Base-by-base conservation (phyloP, 2,113 vertebrate genomes). In the Epinephelus lanceolatus region DNA sequence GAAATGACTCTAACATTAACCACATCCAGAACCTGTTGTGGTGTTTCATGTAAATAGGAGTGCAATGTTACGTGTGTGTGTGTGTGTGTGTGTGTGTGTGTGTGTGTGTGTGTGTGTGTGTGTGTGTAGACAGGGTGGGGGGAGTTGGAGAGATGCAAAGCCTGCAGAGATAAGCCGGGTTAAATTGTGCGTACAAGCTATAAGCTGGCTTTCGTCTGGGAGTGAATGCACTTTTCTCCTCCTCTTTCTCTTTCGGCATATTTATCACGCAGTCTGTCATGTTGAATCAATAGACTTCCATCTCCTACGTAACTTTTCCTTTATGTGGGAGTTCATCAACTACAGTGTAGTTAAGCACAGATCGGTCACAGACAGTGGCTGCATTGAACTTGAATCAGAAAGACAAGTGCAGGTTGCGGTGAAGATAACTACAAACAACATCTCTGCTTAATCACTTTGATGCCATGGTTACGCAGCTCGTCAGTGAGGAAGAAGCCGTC, bases 161-260 rank as follows among this genome's bases (percentile, higher is more conserved):
- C 79, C 65, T 57, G 75, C 78, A 55, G 73, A 86, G 80, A 81
- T 92, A 83, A 89, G 56, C 47, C 6, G 69, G 77, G 88, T 89
- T 88, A 86, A 90, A 91, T 84, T 91, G 80, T 88, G 86, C 66
- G 19, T 84, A 77, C 78, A 77, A 70, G 82, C 68, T 84, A 47
- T 92, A 87, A 86, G 73, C 86, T 71, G 69, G 60, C 80, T 85
- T 86, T 84, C 12, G 65, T 87, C 70, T 80, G 53, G 37, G 76
- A 90, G 67, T 42, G 19, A 82, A 81, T 75, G 56, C 80, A 78
- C 78, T 83, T 79, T 84, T 63, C 82, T 75, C 72, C 73, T 78
- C 51, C 57, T 82, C 71, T 55, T 75, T 61, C 52, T 81, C 75
- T 72, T 27, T 76, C 10, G 19, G 72, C 19, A 6, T 75, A 45